phyloP scores from a whole-genome alignment of 2,888 invertebrate genomes.

The Netelia virgata region DNA sequence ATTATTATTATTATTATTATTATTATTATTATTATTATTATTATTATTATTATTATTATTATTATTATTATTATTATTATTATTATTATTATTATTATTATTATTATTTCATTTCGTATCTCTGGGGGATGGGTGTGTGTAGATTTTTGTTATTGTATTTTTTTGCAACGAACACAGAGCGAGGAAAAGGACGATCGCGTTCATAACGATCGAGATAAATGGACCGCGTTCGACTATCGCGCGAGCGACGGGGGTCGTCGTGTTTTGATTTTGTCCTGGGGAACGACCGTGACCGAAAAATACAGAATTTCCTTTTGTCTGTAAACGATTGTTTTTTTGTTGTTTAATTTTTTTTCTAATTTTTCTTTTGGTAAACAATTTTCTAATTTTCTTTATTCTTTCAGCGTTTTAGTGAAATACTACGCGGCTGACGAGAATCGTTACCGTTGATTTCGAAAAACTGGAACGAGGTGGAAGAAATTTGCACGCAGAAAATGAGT shows the following conservation, averaged over 20 bases:
- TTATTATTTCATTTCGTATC: neutral
- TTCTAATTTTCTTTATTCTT: no score
- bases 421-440: no score
- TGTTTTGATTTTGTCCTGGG: constrained; percentile 10
- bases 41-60: neutral
- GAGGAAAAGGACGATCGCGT: constrained; percentile 15
- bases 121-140: neutral
- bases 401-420: no score
- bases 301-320: neutral
- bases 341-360: neutral
- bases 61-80: neutral
- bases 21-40: neutral
- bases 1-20: neutral
- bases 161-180: no score
- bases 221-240: neutral
- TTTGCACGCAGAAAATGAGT: neutral
- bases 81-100: neutral
- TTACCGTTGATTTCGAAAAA: constrained; percentile 21
- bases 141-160: no score
- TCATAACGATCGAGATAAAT: constrained; percentile 34
- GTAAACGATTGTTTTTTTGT: neutral
- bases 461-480: constrained; percentile 11
- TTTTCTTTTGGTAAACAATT: no score
- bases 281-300: neutral
- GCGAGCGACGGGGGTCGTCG: no score